phyloP scores from a whole-genome alignment of 2,113 vertebrate genomes.

The Riparia riparia region DNA sequence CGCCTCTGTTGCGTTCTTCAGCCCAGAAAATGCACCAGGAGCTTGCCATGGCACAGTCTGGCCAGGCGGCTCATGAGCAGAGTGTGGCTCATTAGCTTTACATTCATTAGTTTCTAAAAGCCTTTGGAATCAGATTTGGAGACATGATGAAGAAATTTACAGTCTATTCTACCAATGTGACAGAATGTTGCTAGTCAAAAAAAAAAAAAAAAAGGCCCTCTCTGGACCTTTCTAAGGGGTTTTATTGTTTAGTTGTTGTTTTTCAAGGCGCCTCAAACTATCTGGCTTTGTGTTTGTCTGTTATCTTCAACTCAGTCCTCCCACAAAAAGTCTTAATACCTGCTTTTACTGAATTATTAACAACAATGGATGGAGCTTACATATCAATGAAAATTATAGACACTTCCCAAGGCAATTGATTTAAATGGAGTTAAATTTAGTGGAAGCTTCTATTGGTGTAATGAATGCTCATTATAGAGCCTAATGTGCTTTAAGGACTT shows the following conservation, averaged over 20 bases:
- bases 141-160: constrained; percentile 14
- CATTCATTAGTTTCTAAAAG: constrained; percentile 40
- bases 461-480: constrained; percentile 65
- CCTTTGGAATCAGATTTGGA: constrained; percentile 35
- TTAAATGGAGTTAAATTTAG: constrained; percentile 67
- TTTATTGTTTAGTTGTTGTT: constrained; percentile 26
- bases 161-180: not conserved
- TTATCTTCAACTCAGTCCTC: constrained; percentile 1
- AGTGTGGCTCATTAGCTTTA: constrained; percentile 48
- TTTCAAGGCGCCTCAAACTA: constrained; percentile 29
- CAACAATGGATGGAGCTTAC: constrained; percentile 20
- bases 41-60: not conserved
- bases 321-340: constrained; percentile 41
- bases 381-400: constrained; percentile 62
- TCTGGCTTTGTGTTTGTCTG: constrained; percentile 15
- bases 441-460: constrained; percentile 58
- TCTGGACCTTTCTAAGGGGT: not conserved
- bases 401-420: constrained; percentile 55
- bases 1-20: not conserved
- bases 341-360: constrained; percentile 62
- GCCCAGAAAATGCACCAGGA: not conserved
- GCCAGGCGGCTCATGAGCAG: not conserved
- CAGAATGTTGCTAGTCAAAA: not conserved
- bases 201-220: not conserved
- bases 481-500: constrained; percentile 55